These are phyloP conservation scores for Planococcus citri DNA, from an alignment of 1,140 invertebrate species.

Conservation along the genomic window DNA sequence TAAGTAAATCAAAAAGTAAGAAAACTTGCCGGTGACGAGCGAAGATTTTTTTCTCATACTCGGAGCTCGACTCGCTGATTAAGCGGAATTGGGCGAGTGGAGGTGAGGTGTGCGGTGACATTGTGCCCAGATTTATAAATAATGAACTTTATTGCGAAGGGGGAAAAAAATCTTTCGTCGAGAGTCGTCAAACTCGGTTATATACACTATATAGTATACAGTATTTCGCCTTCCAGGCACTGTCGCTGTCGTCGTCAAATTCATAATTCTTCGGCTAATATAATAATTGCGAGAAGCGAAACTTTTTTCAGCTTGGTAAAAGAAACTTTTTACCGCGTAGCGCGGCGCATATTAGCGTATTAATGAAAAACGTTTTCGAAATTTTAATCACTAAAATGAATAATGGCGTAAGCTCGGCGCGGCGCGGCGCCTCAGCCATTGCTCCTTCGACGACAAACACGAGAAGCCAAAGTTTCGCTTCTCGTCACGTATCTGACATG, in stretches of 20 bases:
- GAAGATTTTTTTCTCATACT: no score
- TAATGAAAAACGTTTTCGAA: not conserved
- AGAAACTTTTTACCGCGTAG: not conserved
- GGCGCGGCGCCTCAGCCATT: no score
- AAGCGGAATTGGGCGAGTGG: no score
- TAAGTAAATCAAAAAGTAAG: no score
- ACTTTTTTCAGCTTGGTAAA: not conserved
- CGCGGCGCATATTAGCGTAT: not conserved
- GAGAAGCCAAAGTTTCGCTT: no score
- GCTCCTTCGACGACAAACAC: no score
- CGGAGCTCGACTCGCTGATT: no score
- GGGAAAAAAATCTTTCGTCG: not conserved
- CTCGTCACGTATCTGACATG: no score
- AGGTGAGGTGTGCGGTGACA: no score
- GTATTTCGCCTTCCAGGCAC: not conserved
- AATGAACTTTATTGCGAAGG: not conserved
- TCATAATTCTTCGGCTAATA: constrained; percentile 7
- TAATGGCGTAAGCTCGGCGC: not conserved
- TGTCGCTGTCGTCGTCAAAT: not conserved
- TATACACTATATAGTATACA: no score
- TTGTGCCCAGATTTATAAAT: not conserved
- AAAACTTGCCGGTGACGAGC: no score
- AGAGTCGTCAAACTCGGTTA: not conserved
- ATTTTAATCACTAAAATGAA: not conserved
- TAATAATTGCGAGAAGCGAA: not conserved